Conservation (phyloP, 2,797 vertebrate species). For the Pseudotriccus pelzelni region DNA sequence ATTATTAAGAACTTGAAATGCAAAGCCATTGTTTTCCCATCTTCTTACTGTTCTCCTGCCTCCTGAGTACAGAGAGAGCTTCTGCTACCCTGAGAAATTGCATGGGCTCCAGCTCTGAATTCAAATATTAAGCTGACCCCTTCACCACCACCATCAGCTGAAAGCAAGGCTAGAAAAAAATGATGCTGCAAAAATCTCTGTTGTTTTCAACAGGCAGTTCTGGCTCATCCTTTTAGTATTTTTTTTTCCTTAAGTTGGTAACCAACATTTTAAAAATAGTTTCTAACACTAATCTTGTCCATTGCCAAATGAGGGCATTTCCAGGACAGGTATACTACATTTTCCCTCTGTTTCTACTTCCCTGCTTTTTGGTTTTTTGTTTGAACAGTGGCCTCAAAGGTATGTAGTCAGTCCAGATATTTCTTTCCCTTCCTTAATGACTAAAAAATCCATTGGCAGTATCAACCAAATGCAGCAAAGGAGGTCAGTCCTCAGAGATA, state of each 20-base stretch:
- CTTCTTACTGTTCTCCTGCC: background rate
- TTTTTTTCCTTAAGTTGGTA: background rate
- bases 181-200: background rate
- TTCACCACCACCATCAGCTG: background rate
- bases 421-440: background rate
- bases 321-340: background rate
- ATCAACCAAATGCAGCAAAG: background rate
- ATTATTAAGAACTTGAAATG: background rate
- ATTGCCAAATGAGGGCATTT: background rate
- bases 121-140: background rate
- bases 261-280: background rate
- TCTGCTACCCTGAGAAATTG: background rate
- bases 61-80: fast-evolving
- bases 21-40: background rate
- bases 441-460: background rate
- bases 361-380: background rate
- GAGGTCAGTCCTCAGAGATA: background rate
- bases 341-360: background rate
- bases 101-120: background rate
- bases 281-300: background rate
- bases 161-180: background rate
- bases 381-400: background rate
- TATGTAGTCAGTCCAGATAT: background rate
- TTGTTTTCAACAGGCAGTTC: background rate
- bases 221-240: background rate